Conservation (phyloP, 2,113 vertebrate genomes). For the Osmerus mordax region DNA sequence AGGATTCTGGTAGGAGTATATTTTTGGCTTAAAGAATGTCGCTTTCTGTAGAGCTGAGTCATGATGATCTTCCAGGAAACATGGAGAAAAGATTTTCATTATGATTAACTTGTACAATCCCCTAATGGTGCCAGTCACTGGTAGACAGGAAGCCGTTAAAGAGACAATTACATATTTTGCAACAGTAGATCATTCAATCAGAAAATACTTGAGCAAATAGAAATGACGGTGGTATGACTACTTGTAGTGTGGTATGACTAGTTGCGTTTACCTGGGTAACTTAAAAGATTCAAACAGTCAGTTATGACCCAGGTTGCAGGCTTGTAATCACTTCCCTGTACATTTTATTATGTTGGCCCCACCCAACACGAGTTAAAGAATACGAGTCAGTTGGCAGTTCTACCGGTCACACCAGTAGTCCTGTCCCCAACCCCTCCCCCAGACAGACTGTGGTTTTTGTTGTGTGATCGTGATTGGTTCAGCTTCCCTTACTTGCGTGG, state of each 20-base stretch:
- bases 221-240: too few relatives aligned
- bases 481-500: slow-evolving; percentile 61
- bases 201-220: neutral
- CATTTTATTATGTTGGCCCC: slow-evolving; percentile 35
- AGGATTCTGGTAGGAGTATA: too few relatives aligned
- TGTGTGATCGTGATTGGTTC: slow-evolving; percentile 62
- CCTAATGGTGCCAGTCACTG: too few relatives aligned
- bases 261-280: neutral
- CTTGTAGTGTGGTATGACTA: neutral
- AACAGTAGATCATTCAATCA: neutral
- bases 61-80: too few relatives aligned
- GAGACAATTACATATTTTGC: neutral
- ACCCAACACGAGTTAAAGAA: slow-evolving; percentile 72
- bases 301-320: slow-evolving; percentile 16
- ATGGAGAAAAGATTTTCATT: too few relatives aligned
- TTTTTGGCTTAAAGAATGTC: too few relatives aligned
- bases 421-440: slow-evolving; percentile 68
- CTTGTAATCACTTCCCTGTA: slow-evolving; percentile 45
- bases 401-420: slow-evolving; percentile 67
- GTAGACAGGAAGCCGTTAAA: too few relatives aligned
- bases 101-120: too few relatives aligned
- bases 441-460: slow-evolving; percentile 57
- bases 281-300: slow-evolving; percentile 5
- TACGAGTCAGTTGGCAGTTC: slow-evolving; percentile 70
- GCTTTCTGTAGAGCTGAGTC: too few relatives aligned